Evolutionary conservation across 2,888 invertebrate species (phyloP).

Genomic region (Cordilura impudica): DNA sequence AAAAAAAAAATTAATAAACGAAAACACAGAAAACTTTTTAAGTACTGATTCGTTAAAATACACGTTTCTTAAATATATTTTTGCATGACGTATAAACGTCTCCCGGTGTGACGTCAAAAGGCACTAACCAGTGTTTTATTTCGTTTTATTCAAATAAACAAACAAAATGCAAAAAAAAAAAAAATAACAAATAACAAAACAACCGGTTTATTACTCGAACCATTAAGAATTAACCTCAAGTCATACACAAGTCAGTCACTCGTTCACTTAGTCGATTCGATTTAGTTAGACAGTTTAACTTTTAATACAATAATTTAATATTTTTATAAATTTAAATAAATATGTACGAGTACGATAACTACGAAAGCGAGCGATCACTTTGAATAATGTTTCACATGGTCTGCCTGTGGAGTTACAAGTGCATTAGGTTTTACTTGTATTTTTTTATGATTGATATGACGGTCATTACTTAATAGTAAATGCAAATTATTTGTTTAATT

Average conservation of each 20-base stretch:
- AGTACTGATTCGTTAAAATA: constrained; percentile 20
- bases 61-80: constrained; percentile 37
- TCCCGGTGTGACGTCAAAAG: constrained; percentile 53
- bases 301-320: constrained; percentile 19
- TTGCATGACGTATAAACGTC: constrained; percentile 56
- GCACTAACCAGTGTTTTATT: constrained; percentile 52
- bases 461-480: too few species aligned
- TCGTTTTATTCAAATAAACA: constrained; percentile 29
- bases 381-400: background rate
- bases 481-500: too few species aligned
- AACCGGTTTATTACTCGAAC: constrained; percentile 56
- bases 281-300: constrained; percentile 4
- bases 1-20: background rate
- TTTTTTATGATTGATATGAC: too few species aligned
- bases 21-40: background rate
- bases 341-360: constrained; percentile 13
- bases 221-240: constrained; percentile 46
- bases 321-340: background rate
- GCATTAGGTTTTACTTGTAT: too few species aligned
- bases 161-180: background rate
- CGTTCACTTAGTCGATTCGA: background rate
- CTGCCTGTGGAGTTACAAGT: too few species aligned
- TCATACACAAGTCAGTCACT: constrained; percentile 16
- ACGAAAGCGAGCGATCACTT: background rate
- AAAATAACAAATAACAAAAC: background rate